These are phyloP conservation scores for Saccostrea cuccullata DNA, from an alignment of 1,140 invertebrate species.

Conservation along the genomic window DNA sequence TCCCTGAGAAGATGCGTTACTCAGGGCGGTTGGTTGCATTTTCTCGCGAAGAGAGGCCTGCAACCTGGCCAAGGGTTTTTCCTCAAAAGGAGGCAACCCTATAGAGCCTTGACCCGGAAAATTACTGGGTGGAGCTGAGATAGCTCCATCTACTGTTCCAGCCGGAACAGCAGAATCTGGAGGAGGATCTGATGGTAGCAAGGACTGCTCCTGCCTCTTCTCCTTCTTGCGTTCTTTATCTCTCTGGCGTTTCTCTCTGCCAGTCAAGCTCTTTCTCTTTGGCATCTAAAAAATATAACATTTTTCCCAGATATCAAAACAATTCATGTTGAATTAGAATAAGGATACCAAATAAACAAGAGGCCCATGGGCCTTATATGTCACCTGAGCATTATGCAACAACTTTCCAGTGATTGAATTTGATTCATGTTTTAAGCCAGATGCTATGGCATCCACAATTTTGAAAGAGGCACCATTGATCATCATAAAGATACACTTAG, in stretches of 20 bases:
- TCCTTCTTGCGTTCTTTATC: not conserved
- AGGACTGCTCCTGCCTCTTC: not conserved
- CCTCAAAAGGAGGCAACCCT: not conserved
- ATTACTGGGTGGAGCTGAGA: not conserved
- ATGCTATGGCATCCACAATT: too few species aligned
- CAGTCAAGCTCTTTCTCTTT: not conserved
- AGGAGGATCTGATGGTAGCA: not conserved
- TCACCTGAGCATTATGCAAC: too few species aligned
- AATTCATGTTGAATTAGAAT: too few species aligned
- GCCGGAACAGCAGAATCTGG: not conserved
- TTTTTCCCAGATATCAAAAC: not conserved
- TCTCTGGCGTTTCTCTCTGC: not conserved
- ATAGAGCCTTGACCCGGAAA: not conserved
- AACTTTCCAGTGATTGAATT: too few species aligned
- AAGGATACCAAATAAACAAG: too few species aligned
- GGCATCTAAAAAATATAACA: not conserved
- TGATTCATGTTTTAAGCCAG: too few species aligned
- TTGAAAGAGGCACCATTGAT: too few species aligned
- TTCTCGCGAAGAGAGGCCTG: slow-evolving; percentile 2
- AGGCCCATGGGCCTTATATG: too few species aligned
- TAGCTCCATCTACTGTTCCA: not conserved
- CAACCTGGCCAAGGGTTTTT: slow-evolving; percentile 8
- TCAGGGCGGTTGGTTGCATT: not conserved
- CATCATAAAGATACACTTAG: too few species aligned
- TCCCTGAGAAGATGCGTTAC: slow-evolving; percentile 3